Percentiles rank a stretch among this genome's conserved stretches.
These are phyloP conservation scores for Microcebus ravelobensis DNA, from an alignment of 2,113 vertebrate genomes.

Conservation along the genomic window DNA sequence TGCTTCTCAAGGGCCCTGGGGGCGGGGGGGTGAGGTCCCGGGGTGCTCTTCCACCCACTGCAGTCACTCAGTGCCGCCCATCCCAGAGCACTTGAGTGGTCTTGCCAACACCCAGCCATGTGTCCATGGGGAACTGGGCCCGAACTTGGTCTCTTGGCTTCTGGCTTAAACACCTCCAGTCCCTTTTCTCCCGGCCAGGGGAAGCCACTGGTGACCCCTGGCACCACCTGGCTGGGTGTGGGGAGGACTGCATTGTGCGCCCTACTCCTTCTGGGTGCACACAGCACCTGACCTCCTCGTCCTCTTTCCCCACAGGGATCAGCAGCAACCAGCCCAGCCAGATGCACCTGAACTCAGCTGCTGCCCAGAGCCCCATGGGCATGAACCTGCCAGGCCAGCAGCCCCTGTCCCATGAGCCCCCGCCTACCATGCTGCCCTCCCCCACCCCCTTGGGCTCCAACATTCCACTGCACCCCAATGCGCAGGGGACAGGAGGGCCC, in stretches of 20 bases:
- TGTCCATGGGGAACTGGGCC: background rate
- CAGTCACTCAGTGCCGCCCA: background rate
- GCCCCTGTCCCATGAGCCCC: constrained; percentile 92
- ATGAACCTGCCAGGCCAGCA: constrained; percentile 92
- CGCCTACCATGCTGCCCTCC: constrained; percentile 91
- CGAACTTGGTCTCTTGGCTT: background rate
- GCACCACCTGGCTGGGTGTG: background rate
- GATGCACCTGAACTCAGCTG: constrained; percentile 91
- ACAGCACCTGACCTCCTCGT: background rate
- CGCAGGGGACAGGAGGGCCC: constrained; percentile 84
- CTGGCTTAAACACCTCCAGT: background rate
- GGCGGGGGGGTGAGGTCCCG: background rate
- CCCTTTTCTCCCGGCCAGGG: background rate
- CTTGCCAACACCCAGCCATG: background rate
- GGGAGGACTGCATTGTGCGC: background rate
- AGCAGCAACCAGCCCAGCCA: constrained; percentile 89
- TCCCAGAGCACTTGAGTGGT: background rate
- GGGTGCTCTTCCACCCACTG: background rate
- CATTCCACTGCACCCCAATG: constrained; percentile 91
- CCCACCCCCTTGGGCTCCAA: constrained; percentile 91
- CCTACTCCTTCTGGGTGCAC: accelerated
- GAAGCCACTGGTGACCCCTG: background rate
- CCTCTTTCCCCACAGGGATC: constrained; percentile 84
- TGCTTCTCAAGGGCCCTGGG: background rate
- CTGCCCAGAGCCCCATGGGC: constrained; percentile 94